Conservation (phyloP, 2,888 invertebrate genomes). For the Molanna angustata region DNA sequence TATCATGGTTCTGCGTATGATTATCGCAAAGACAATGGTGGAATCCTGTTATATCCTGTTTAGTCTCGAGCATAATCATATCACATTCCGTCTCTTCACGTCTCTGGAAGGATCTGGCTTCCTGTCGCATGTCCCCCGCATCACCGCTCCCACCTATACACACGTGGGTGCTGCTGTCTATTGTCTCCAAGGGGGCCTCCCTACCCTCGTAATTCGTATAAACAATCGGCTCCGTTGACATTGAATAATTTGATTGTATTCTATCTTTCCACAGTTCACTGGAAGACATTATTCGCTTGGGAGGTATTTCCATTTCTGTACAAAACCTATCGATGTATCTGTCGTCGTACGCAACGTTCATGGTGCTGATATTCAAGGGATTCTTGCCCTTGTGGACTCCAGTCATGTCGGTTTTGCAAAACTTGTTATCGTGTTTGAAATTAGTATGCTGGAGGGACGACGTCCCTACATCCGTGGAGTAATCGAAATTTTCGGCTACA, state of each 20-base stretch:
- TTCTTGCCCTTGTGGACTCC: constrained; percentile 17
- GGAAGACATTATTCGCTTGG: constrained; percentile 43
- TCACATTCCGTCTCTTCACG: constrained; percentile 44
- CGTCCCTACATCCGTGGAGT: constrained; percentile 36
- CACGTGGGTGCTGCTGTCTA: constrained; percentile 41
- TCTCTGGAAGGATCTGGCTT: constrained; percentile 23
- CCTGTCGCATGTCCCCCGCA: constrained; percentile 33
- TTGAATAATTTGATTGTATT: constrained; percentile 40
- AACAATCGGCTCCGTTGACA: constrained; percentile 26
- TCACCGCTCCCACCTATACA: constrained; percentile 46
- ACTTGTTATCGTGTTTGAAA: constrained; percentile 11
- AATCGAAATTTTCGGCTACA: constrained; percentile 50
- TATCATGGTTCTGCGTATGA: constrained; percentile 38
- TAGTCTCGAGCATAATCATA: constrained; percentile 41
- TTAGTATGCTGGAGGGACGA: constrained; percentile 13
- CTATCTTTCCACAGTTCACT: constrained; percentile 53
- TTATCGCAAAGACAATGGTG: constrained; percentile 34
- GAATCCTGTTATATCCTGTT: constrained; percentile 35
- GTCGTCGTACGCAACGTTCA: constrained; percentile 41
- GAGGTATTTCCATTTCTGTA: constrained; percentile 39
- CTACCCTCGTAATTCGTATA: constrained; percentile 41
- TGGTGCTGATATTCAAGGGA: constrained; percentile 19
- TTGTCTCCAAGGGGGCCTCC: constrained; percentile 37
- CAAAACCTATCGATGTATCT: constrained; percentile 44
- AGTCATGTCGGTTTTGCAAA: constrained; percentile 17